Evolutionary conservation across 2,888 invertebrate species (phyloP).

Genomic region (Allophyes oxyacanthae): DNA sequence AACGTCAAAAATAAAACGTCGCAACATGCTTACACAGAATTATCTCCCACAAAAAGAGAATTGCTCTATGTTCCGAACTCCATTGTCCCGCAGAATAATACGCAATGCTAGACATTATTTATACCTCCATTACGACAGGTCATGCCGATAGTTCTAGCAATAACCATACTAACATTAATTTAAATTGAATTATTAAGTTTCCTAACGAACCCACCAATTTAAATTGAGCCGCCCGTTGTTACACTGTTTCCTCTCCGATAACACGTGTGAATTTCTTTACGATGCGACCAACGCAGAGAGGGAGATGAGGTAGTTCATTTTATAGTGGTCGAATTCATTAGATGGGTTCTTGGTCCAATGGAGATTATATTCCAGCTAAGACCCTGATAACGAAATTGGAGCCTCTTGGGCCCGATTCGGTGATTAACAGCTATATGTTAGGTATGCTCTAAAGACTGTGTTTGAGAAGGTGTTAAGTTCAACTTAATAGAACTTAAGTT

Average conservation of each 20-base stretch:
- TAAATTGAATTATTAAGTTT: slow-evolving; percentile 68
- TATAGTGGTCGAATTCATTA: slow-evolving; percentile 57
- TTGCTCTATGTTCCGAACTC: slow-evolving; percentile 29
- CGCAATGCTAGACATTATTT: slow-evolving; percentile 41
- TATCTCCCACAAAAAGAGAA: slow-evolving; percentile 41
- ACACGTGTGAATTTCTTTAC: slow-evolving; percentile 22
- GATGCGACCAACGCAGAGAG: background rate
- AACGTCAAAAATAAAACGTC: slow-evolving; percentile 37
- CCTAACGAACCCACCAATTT: slow-evolving; percentile 46
- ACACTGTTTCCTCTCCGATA: slow-evolving; percentile 22
- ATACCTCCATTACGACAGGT: slow-evolving; percentile 43
- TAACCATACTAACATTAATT: slow-evolving; percentile 60
- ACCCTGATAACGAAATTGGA: slow-evolving; percentile 57
- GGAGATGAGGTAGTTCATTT: slow-evolving; percentile 38
- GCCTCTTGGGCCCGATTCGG: slow-evolving; percentile 68
- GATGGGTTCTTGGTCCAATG: slow-evolving; percentile 56
- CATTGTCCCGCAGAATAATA: slow-evolving; percentile 47
- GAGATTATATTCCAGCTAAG: slow-evolving; percentile 58
- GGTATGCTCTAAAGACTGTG: slow-evolving; percentile 58
- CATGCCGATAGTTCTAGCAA: slow-evolving; percentile 48
- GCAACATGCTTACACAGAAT: slow-evolving; percentile 43
- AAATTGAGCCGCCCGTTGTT: slow-evolving; percentile 40
- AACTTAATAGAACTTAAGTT: slow-evolving; percentile 66
- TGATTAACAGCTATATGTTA: slow-evolving; percentile 70
- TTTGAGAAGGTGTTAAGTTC: slow-evolving; percentile 65